phyloP scores from a whole-genome alignment of 1,140 invertebrate genomes.

The Episyrphus balteatus region DNA sequence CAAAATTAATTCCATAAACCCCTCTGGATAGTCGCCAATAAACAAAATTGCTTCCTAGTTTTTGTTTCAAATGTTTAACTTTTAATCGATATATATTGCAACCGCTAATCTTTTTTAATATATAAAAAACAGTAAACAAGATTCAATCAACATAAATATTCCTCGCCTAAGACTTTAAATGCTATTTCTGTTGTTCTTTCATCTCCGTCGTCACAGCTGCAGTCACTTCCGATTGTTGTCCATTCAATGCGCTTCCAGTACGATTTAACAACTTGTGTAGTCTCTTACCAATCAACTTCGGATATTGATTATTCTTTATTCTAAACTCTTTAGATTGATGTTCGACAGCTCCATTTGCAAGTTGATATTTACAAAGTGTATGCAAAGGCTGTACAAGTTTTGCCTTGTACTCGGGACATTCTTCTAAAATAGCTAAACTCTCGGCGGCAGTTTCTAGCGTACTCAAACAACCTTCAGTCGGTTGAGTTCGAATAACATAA shows the following conservation, averaged over 20 bases:
- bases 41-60: too few relatives aligned
- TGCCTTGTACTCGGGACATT: slow-evolving; percentile 50
- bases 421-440: slow-evolving; percentile 66
- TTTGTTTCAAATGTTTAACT: too few relatives aligned
- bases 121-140: too few relatives aligned
- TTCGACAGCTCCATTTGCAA: slow-evolving; percentile 80
- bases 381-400: slow-evolving; percentile 66
- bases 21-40: too few relatives aligned
- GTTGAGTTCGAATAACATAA: slow-evolving; percentile 88
- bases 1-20: too few relatives aligned
- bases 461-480: slow-evolving; percentile 80
- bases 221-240: neutral
- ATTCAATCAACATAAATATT: too few relatives aligned
- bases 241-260: too few relatives aligned
- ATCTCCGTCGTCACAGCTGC: too few relatives aligned
- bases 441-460: slow-evolving; percentile 82
- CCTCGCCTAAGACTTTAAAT: too few relatives aligned
- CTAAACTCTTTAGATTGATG: slow-evolving; percentile 88
- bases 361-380: slow-evolving; percentile 72
- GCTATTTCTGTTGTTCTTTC: too few relatives aligned
- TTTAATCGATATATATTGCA: too few relatives aligned
- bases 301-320: slow-evolving; percentile 74
- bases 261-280: slow-evolving; percentile 47
- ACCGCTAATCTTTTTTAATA: too few relatives aligned
- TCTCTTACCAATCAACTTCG: slow-evolving; percentile 69